Evolutionary conservation across 1,140 invertebrate genomes (phyloP), one percentile per base, ranked within the genome.

Genomic region (Leptonema lineaticorne): DNA sequence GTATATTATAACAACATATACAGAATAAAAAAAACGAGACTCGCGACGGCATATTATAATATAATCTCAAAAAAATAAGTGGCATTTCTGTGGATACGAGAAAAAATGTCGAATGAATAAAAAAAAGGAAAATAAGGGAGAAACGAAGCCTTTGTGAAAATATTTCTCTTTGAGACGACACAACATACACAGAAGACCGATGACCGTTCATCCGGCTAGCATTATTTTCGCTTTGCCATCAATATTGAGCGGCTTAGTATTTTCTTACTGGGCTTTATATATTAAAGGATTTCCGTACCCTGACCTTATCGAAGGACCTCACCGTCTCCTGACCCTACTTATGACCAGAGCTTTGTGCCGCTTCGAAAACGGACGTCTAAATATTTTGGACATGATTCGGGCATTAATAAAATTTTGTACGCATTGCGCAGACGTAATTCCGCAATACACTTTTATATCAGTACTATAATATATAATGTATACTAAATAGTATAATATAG

Each of bases 321-420:
- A 33, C 30, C 50, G 50, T 24, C 50, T 53, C n/a, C n/a, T 53
- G 50, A 53, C 50, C 50, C 50, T 24, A 24, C 20, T 11, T 22
- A 53, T 9, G 50, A 14, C 24, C 50, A 24, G 27, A 8, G 22
- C 50, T 59, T 59, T 59, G 28, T 37, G 26, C 57, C 27, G 2
- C 8, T 20, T 18, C 48, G 20, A 9, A 20, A 9, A 18, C 28
- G 59, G 27, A 37, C 33, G 59, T 41, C 59, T 53, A 53, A 41
- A 33, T 62, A 62, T 62, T 46, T 62, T 62, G 29, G 59, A 41
- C 59, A 62, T 62, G 59, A 62, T 45, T 62, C 24, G 59, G 24
- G 41, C 59, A 62, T 64, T 64, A 64, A 64, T 64, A 64, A 64
- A 64, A 64, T 45, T 64, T 50, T 50, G 45, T 50, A 50, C 62